Conservation (phyloP, 2,888 invertebrate species). For the Rambutsinella grinnellia region DNA sequence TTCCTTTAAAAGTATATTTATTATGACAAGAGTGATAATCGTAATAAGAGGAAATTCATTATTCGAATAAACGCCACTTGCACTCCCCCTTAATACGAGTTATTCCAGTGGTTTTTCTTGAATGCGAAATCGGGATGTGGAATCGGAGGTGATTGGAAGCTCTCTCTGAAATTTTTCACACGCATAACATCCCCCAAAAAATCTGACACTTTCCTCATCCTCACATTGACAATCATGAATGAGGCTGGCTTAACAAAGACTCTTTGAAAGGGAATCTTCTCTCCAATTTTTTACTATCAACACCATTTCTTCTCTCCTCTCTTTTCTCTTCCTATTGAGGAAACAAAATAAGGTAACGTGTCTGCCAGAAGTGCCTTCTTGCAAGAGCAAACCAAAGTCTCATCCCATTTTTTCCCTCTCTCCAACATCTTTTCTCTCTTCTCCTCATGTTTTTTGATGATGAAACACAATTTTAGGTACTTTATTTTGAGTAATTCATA, state of each 20-base stretch:
- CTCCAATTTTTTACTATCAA: background rate
- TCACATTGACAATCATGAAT: conserved; percentile 42
- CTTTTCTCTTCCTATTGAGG: background rate
- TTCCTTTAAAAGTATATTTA: too few relatives aligned
- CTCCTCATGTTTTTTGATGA: conserved; percentile 22
- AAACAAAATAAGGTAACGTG: background rate
- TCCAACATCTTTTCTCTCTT: background rate
- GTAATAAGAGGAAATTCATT: too few relatives aligned
- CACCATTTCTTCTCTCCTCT: conserved; percentile 4
- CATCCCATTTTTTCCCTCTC: conserved; percentile 5
- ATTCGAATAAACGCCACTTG: too few relatives aligned
- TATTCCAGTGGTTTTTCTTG: background rate
- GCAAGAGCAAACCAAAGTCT: background rate
- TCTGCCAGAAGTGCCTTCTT: background rate
- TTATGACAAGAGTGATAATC: too few relatives aligned
- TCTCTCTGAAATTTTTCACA: conserved; percentile 16
- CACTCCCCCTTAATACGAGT: background rate
- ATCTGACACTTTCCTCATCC: conserved; percentile 24
- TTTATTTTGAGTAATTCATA: conserved; percentile 45
- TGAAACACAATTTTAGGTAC: conserved; percentile 4
- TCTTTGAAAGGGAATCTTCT: conserved; percentile 2
- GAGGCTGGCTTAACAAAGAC: conserved; percentile 9
- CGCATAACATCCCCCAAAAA: conserved; percentile 24
- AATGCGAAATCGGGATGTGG: background rate
- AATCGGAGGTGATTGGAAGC: background rate